Percentiles rank a stretch among this genome's conserved stretches.
Conservation (phyloP, 2,888 invertebrate species). For the Dryomyza anilis region DNA sequence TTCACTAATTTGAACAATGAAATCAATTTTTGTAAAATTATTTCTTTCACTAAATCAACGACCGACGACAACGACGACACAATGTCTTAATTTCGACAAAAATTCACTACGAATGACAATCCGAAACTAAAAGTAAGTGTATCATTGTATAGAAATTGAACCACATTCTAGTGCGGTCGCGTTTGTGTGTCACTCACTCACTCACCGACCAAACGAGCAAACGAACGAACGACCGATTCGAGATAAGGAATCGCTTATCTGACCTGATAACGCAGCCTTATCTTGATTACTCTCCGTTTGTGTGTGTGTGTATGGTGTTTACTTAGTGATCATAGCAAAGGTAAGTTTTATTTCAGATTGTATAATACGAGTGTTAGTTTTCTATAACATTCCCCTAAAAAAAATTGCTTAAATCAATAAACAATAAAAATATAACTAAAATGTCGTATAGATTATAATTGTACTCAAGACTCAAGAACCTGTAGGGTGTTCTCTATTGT, state of each 20-base stretch:
- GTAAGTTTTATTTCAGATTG: too few relatives aligned
- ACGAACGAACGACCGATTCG: background rate
- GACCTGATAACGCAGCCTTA: slow-evolving; percentile 8
- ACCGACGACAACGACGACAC: background rate
- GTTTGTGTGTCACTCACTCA: background rate
- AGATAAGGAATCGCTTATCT: slow-evolving; percentile 18
- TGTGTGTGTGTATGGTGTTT: background rate
- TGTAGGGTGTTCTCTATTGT: too few relatives aligned
- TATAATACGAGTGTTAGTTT: too few relatives aligned
- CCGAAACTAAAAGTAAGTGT: slow-evolving; percentile 2
- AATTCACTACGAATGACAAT: background rate
- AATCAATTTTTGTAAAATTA: background rate
- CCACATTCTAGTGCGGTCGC: slow-evolving; percentile 2
- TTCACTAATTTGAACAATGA: background rate
- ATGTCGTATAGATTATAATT: too few relatives aligned
- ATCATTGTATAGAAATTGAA: background rate
- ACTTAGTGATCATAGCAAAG: too few relatives aligned
- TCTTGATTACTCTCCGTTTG: slow-evolving; percentile 20
- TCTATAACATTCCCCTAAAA: too few relatives aligned
- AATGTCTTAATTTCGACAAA: too few relatives aligned
- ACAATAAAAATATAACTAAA: too few relatives aligned
- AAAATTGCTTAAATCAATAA: too few relatives aligned
- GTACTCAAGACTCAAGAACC: too few relatives aligned
- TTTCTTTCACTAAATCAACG: background rate
- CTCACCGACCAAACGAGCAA: background rate